Evolutionary conservation across 2,888 invertebrate genomes (phyloP), one percentile per base, ranked within the genome.

Genomic region (Cheilosia impressa): DNA sequence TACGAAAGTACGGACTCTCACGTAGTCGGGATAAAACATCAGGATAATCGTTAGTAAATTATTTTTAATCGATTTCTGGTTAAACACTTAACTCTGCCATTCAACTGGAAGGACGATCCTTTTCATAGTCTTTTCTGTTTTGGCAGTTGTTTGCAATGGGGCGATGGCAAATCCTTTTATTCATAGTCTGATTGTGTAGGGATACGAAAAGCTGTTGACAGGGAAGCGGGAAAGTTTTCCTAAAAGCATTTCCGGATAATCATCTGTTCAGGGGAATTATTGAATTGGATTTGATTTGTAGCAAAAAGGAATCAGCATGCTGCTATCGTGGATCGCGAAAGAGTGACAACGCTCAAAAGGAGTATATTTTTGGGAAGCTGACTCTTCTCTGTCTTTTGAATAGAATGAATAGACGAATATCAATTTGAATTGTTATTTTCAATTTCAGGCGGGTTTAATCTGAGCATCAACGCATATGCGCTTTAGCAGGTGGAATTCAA

Each of bases 61-160:
- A 85, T 81, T 85, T 85, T 85, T 85, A 85, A 85, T 85, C 85
- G 85, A 85, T 85, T 85, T 72, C 76, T 66, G 81, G 81, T 81
- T 85, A 85, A 75, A 81, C 76, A 81, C 71, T 85, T 85, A 81
- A 76, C 66, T 85, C 68, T 62, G 62, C 50, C 76, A 58, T 76
- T 81, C 85, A 76, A 68, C 75, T 72, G 81, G 81, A 62, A 85
- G 71, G 62, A 45, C 24, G 69, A 75, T 75, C 53, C 41, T 58
- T 76, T 84, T 75, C 66, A 52, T 38, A 43, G 17, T 58, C n/a
- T 10, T 57, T n/a, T 69, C 43, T 31, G 45, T 71, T 84, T 76
- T 76, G 85, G 71, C 76, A 81, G 58, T 9, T 47, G 27, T 41
- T 52, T 45, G 43, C 13, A 34, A 69, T 47, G 57, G 66, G 53